Percentiles rank a stretch among this genome's conserved stretches.
Conservation (phyloP, 1,140 invertebrate species). For the Monochamus saltuarius region DNA sequence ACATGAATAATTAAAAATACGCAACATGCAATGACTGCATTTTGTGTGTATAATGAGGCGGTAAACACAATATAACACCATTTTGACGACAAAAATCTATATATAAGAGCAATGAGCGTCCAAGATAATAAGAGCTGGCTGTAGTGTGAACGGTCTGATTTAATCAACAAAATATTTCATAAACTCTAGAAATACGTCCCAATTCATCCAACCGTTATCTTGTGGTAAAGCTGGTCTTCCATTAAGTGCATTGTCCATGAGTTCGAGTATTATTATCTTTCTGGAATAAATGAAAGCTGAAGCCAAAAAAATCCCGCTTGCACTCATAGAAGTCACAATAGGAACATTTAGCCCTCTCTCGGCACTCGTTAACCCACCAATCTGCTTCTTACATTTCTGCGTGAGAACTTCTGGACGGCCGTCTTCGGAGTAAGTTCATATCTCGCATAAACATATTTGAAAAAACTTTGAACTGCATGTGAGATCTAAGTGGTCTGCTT, state of each 20-base stretch:
- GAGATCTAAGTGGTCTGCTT: no score
- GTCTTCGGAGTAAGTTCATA: no score
- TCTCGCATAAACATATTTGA: no score
- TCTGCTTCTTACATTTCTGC: no score
- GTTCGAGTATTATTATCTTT: constrained; percentile 12
- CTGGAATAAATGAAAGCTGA: no score
- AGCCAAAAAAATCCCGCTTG: constrained; percentile 45
- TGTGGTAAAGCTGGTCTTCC: no score
- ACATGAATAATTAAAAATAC: background rate
- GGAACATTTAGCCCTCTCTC: constrained; percentile 52
- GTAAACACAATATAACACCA: constrained; percentile 13
- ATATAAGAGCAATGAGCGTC: no score
- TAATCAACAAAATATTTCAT: no score
- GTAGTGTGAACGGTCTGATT: no score
- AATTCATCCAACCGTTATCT: no score
- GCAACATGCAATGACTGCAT: constrained; percentile 2
- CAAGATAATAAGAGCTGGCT: no score
- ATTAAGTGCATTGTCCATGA: constrained; percentile 9
- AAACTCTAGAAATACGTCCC: constrained; percentile 1
- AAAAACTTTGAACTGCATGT: constrained; percentile 21
- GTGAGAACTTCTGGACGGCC: constrained; percentile 4
- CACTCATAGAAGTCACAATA: constrained; percentile 42
- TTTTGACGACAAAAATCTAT: constrained; percentile 1
- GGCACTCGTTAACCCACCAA: constrained; percentile 21
- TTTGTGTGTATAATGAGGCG: constrained; percentile 4